Base-by-base conservation (phyloP, 2,888 invertebrate species). In the Melieria omissa region DNA sequence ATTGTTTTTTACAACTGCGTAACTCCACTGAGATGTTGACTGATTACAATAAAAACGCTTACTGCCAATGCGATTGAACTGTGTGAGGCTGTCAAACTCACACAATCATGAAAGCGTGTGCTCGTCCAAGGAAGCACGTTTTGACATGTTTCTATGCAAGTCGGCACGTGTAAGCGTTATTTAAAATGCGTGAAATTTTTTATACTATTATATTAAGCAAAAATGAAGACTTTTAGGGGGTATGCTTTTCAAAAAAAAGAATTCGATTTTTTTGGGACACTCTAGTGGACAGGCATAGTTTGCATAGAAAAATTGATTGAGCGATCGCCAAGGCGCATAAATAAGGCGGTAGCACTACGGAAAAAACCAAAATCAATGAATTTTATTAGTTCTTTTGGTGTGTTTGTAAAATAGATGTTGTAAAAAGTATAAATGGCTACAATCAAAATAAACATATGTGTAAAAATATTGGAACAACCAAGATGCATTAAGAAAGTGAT, bases 1-100 rank as follows among this genome's bases (percentile, higher is more conserved):
- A 71, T 42, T 60, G 7, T 12, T 49, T 72, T 61, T 64, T 60
- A 61, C 47, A 55, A 61, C 72, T 69, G 49, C 69, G 47, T 44
- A 72, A 49, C 42, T 68, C 61, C 49, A 61, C 42, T 61, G 65
- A 58, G 65, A 65, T 71, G 4, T 71, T 71, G 29, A 2, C 29
- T 29, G 29, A 29, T 29, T 29, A 2, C 29, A 29, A 29, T 29
- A 29, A 29, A 29, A 29, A 29, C 29, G 29, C 29, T 29, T 29
- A 29, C 29, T 29, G 29, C 29, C 29, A 54, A 54, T n/a, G 12
- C 12, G 12, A 54, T 9, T 7, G 12, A 9, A 7, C 12, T 12
- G 9, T 14, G 14, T 54, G 14, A 54, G 4, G 14, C 14, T 54
- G 5, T 12, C 12, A 9, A 54, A 5, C 12, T 12, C 4, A 14